These are phyloP conservation scores for Eretmochelys imbricata DNA, from an alignment of 2,113 vertebrate species.

Conservation along the genomic window DNA sequence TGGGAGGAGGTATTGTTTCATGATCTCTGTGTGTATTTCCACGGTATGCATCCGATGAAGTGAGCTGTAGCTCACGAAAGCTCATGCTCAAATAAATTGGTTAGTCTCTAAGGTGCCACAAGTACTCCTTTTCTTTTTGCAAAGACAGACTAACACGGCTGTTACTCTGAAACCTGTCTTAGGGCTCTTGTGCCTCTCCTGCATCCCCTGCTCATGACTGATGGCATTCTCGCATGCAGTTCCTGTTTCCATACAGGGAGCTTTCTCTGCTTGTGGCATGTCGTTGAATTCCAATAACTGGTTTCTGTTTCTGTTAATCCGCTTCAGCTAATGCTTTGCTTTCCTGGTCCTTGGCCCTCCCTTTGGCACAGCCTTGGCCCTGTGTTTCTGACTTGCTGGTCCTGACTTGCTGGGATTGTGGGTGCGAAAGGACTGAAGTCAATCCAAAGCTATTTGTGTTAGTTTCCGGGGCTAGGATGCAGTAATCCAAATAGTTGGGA, in stretches of 20 bases:
- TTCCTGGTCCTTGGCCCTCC: neutral
- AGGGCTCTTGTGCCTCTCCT: neutral
- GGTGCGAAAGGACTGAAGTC: neutral
- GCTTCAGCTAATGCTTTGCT: neutral
- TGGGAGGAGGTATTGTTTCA: too few species aligned
- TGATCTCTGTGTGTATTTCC: too few species aligned
- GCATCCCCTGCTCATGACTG: neutral
- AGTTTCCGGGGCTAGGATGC: neutral
- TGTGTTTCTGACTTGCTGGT: neutral
- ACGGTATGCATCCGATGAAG: too few species aligned
- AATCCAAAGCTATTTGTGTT: neutral
- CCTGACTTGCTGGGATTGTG: neutral
- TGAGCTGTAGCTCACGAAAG: too few species aligned
- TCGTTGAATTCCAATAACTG: neutral
- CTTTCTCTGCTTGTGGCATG: neutral
- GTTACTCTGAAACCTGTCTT: too few species aligned
- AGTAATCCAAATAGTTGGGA: neutral
- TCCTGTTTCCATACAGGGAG: neutral
- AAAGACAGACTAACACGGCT: too few species aligned
- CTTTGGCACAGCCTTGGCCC: neutral
- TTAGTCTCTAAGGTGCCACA: too few species aligned
- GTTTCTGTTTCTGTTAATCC: neutral
- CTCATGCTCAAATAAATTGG: too few species aligned
- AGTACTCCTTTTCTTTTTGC: too few species aligned
- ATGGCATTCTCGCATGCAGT: neutral